phyloP scores from a whole-genome alignment of 2,888 invertebrate genomes.

The Pecten maximus region DNA sequence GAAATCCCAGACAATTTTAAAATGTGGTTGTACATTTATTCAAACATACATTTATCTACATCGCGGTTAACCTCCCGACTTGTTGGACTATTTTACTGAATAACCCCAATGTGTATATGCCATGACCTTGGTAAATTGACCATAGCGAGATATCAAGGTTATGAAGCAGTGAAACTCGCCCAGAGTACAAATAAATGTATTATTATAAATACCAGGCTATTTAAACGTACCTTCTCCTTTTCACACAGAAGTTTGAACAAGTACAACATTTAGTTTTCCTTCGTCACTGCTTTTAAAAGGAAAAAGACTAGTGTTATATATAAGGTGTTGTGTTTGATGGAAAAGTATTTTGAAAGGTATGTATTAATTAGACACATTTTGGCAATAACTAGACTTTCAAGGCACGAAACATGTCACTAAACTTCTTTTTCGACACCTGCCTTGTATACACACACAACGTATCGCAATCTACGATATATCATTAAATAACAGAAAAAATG shows the following conservation, averaged over 20 bases:
- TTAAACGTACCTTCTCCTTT: neutral
- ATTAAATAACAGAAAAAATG: no score
- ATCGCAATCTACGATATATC: no score
- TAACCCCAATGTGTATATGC: neutral
- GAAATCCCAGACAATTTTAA: neutral
- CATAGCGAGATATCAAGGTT: neutral
- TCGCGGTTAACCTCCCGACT: neutral
- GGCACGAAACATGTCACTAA: neutral
- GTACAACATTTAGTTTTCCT: neutral
- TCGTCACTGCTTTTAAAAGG: neutral
- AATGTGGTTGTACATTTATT: neutral
- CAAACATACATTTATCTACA: no score
- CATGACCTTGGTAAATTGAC: conserved; percentile 30
- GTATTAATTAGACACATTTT: neutral
- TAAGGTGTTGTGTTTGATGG: neutral
- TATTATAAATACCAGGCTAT: neutral
- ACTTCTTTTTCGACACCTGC: no score
- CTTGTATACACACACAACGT: no score
- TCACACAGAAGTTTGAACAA: neutral
- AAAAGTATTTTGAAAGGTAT: neutral
- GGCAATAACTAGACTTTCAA: neutral
- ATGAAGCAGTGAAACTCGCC: neutral
- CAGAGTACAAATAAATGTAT: neutral
- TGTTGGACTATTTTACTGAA: neutral
- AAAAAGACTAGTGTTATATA: neutral